Evolutionary conservation across 1,140 invertebrate species (phyloP).

Genomic region (Atopsyche davidsoni): DNA sequence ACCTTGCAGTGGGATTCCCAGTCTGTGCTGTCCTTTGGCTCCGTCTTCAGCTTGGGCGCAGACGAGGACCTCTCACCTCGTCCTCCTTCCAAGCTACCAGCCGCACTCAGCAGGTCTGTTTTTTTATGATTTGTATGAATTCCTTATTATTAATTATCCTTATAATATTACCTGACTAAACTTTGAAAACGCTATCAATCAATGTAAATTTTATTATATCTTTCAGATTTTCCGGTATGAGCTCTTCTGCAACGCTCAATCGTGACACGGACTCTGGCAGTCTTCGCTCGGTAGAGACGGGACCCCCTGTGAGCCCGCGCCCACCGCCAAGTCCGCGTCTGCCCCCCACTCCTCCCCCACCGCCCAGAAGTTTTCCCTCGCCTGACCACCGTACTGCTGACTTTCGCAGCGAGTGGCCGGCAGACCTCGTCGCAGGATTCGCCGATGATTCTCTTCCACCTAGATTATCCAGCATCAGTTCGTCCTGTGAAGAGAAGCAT

Average conservation of each 20-base stretch:
- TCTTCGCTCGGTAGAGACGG: constrained; percentile 6
- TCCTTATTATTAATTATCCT: background rate
- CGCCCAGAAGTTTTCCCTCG: constrained; percentile 20
- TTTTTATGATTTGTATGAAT: too few species aligned
- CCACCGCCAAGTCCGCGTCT: constrained; percentile 24
- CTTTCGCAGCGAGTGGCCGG: constrained; percentile 35
- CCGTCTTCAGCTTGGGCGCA: constrained; percentile 19
- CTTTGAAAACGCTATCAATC: background rate
- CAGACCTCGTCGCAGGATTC: background rate
- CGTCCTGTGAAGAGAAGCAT: constrained; percentile 20
- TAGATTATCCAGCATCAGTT: constrained; percentile 36
- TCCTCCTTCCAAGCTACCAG: too few species aligned
- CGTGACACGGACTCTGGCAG: background rate
- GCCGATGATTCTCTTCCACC: constrained; percentile 36
- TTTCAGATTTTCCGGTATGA: constrained; percentile 26
- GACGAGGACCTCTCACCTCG: constrained; percentile 22
- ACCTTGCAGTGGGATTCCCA: constrained; percentile 37
- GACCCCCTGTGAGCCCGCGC: constrained; percentile 15
- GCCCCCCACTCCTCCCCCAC: constrained; percentile 9
- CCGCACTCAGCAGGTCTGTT: too few species aligned
- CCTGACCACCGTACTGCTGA: constrained; percentile 28
- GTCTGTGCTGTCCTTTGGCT: constrained; percentile 30
- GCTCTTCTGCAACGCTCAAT: constrained; percentile 15
- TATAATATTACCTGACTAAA: background rate
- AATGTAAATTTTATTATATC: constrained; percentile 2